Conservation (phyloP, 2,888 invertebrate species). For the Drosophila tanythrix region DNA sequence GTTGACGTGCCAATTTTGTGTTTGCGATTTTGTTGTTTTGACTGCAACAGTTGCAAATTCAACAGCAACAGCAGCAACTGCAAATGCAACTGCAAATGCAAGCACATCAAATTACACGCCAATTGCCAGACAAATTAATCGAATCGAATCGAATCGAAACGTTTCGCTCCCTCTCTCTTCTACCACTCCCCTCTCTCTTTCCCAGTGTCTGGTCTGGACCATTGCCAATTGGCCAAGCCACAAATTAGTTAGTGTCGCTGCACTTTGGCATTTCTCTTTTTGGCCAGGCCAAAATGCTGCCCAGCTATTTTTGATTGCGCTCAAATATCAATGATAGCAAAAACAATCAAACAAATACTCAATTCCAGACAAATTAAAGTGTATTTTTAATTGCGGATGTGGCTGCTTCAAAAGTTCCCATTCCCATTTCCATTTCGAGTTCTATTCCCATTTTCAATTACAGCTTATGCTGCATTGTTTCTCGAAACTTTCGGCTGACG, state of each 20-base stretch:
- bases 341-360: slow-evolving; percentile 23
- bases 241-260: slow-evolving; percentile 61
- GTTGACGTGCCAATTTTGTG: slow-evolving; percentile 48
- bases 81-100: slow-evolving; percentile 25
- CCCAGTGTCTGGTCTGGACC: slow-evolving; percentile 22
- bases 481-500: slow-evolving; percentile 30
- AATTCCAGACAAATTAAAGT: slow-evolving; percentile 39
- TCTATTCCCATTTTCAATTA: slow-evolving; percentile 32
- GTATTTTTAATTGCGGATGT: slow-evolving; percentile 57
- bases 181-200: no score
- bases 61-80: slow-evolving; percentile 7
- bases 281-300: slow-evolving; percentile 1
- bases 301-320: slow-evolving; percentile 35
- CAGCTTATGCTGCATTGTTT: slow-evolving; percentile 33
- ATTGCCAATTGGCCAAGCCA: slow-evolving; percentile 46
- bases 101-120: slow-evolving; percentile 56
- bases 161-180: background rate
- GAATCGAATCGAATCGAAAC: slow-evolving; percentile 42
- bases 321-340: slow-evolving; percentile 33
- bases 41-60: slow-evolving; percentile 21
- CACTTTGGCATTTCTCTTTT: slow-evolving; percentile 67
- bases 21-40: slow-evolving; percentile 35
- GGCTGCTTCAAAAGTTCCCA: background rate
- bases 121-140: slow-evolving; percentile 57
- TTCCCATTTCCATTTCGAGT: slow-evolving; percentile 4